Base-by-base conservation (phyloP, 2,888 invertebrate genomes). In the Adela reaumurella region DNA sequence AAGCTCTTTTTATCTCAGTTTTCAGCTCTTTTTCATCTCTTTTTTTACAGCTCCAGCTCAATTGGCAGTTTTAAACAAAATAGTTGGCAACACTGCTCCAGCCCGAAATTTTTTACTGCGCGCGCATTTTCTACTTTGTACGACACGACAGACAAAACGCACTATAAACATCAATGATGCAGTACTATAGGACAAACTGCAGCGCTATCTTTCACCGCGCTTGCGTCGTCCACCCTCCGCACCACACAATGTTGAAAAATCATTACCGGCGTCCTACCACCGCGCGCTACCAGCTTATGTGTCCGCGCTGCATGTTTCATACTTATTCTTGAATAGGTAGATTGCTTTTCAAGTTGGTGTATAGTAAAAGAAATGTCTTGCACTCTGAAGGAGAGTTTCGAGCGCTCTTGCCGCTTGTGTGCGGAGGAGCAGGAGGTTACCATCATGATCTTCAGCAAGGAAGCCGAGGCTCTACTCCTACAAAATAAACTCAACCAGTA, bases 401-500 rank as follows among this genome's bases (percentile, higher is more conserved):
- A 76, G 54, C 64, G 73, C 55, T 71, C 80, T 62, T 88, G 88
- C 65, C 82, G 88, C 55, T 82, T 88, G 56, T 88, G 88, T 69
- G 83, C 82, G 53, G 74, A 79, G 56, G 81, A 83, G 60, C 79
- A 80, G 57, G 79, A 81, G 60, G 79, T 81, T 56, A 82, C 83
- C 49, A 71, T 86, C 57, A 81, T 82, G 74, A 80, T 86, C 68
- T 87, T 85, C 62, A 82, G 85, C 59, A 81, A 83, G 59, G 85
- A 87, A 71, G 86, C 86, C 51, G 81, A 83, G 64, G 81, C 81
- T 60, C 80, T 83, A 70, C 81, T 83, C 59, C 74, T 88, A 51
- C 82, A 83, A 62, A 82, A 83, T 54, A 87, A 86, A 72, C 83
- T 88, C 57, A 81, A 81, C 61, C 84, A 83, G 72, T 88, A 87